phyloP scores from a whole-genome alignment of 2,113 vertebrate species.

The Nerophis lumbriciformis region DNA sequence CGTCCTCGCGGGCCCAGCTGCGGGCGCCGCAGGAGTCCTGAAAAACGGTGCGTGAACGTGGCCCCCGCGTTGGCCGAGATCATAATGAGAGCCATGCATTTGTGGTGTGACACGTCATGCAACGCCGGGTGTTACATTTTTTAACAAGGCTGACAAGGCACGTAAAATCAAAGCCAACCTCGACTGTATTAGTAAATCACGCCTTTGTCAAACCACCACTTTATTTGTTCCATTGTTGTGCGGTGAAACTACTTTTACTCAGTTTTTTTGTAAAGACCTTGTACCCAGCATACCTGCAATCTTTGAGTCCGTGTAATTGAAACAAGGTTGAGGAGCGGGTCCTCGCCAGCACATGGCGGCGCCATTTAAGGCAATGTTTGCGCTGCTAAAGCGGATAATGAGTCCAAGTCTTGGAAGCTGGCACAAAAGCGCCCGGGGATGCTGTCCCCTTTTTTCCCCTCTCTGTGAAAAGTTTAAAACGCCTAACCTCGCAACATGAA shows the following conservation, averaged over 20 bases:
- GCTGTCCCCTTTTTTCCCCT: constrained; percentile 67
- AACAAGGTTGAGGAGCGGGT: constrained; percentile 65
- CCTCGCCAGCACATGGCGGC: constrained; percentile 67
- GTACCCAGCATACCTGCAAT: constrained; percentile 68
- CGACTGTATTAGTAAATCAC: constrained; percentile 40
- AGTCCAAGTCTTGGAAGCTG: constrained; percentile 70
- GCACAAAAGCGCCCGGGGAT: constrained; percentile 67
- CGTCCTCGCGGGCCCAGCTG: constrained; percentile 41
- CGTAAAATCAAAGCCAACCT: constrained; percentile 59
- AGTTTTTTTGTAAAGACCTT: constrained; percentile 55
- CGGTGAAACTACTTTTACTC: constrained; percentile 54
- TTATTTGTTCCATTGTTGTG: constrained; percentile 51
- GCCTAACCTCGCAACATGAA: constrained; percentile 71
- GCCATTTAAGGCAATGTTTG: constrained; percentile 79
- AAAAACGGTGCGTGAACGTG: constrained; percentile 18
- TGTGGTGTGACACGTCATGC: constrained; percentile 48
- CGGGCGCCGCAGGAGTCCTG: constrained; percentile 44
- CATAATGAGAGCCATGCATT: constrained; percentile 52
- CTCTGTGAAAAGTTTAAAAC: constrained; percentile 69
- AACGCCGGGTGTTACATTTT: constrained; percentile 50
- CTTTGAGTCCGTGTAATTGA: constrained; percentile 75
- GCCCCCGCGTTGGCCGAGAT: constrained; percentile 23
- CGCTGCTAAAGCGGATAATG: constrained; percentile 69
- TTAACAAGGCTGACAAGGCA: constrained; percentile 63
- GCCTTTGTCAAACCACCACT: constrained; percentile 62